Percentiles rank a stretch among this genome's conserved stretches.
These are phyloP conservation scores for Euclidia mi DNA, from an alignment of 2,888 invertebrate species.

Conservation along the genomic window DNA sequence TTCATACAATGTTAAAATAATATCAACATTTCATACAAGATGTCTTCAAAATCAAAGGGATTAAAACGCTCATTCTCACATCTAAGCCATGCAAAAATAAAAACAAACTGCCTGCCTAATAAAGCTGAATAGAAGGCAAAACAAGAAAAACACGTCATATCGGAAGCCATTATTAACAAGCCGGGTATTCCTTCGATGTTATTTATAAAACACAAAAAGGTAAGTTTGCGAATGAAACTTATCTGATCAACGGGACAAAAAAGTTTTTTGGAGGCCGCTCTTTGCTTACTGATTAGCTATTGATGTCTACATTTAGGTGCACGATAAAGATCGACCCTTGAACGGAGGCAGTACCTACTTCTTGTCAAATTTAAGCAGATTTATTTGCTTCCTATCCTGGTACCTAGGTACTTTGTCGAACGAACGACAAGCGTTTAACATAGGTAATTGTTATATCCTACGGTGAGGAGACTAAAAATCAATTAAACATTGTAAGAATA, in stretches of 20 bases:
- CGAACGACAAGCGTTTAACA: too few relatives aligned
- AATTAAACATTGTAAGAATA: too few relatives aligned
- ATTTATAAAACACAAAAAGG: conserved; percentile 70
- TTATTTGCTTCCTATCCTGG: too few relatives aligned
- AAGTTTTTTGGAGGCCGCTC: conserved; percentile 72
- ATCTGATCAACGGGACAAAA: conserved; percentile 81
- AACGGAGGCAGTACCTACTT: conserved; percentile 40
- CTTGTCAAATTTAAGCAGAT: too few relatives aligned
- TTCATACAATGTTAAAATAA: background rate
- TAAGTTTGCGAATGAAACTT: conserved; percentile 79
- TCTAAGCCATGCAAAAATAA: conserved; percentile 16
- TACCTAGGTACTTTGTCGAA: too few relatives aligned
- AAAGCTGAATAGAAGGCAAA: conserved; percentile 28
- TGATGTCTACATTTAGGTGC: conserved; percentile 75
- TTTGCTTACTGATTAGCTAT: conserved; percentile 68
- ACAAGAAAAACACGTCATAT: conserved; percentile 52
- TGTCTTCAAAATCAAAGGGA: too few relatives aligned
- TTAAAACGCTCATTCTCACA: background rate
- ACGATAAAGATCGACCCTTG: conserved; percentile 45
- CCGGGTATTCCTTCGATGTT: conserved; percentile 34
- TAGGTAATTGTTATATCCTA: too few relatives aligned
- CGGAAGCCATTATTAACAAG: conserved; percentile 45
- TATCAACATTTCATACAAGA: background rate
- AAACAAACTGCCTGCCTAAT: conserved; percentile 16
- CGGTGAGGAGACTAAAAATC: too few relatives aligned